Percentiles rank a stretch among this genome's conserved stretches.
These are phyloP conservation scores for Philopotamus ludificatus DNA, from an alignment of 1,140 invertebrate genomes.

Conservation along the genomic window DNA sequence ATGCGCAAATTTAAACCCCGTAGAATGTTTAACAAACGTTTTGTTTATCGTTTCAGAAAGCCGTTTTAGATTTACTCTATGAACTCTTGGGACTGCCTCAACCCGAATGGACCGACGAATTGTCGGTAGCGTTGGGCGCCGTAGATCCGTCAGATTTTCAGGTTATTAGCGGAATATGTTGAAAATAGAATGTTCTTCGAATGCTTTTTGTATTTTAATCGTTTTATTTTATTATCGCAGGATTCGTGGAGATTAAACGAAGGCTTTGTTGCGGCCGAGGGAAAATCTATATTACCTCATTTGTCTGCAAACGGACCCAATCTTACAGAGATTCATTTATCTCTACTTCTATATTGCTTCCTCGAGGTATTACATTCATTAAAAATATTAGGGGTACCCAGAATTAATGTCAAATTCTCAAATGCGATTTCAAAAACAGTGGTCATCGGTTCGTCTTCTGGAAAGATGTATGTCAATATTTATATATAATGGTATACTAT, in stretches of 20 bases:
- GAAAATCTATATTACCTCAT: constrained; percentile 77
- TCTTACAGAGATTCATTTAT: constrained; percentile 85
- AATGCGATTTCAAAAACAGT: too few relatives aligned
- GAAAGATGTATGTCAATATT: too few relatives aligned
- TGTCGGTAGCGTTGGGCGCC: constrained; percentile 79
- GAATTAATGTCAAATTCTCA: too few relatives aligned
- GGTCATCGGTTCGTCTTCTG: too few relatives aligned
- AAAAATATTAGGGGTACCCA: too few relatives aligned
- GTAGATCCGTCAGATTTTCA: constrained; percentile 79
- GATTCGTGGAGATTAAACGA: constrained; percentile 86
- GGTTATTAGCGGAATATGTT: constrained; percentile 43
- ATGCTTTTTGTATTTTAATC: neutral
- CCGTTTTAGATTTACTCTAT: constrained; percentile 86
- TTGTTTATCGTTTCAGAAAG: constrained; percentile 63
- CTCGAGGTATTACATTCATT: constrained; percentile 64
- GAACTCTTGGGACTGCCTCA: constrained; percentile 82
- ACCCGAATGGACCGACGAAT: constrained; percentile 90
- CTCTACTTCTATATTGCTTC: constrained; percentile 85
- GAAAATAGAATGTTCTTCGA: neutral
- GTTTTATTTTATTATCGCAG: constrained; percentile 46
- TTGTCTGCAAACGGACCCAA: constrained; percentile 81
- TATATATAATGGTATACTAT: too few relatives aligned
- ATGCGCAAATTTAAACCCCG: neutral
- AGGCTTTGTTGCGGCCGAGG: constrained; percentile 91
- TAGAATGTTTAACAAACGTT: too few relatives aligned